Percentiles rank a stretch among this genome's conserved stretches.
These are phyloP conservation scores for Deroplatys truncata DNA, from an alignment of 2,888 invertebrate genomes.

Conservation along the genomic window DNA sequence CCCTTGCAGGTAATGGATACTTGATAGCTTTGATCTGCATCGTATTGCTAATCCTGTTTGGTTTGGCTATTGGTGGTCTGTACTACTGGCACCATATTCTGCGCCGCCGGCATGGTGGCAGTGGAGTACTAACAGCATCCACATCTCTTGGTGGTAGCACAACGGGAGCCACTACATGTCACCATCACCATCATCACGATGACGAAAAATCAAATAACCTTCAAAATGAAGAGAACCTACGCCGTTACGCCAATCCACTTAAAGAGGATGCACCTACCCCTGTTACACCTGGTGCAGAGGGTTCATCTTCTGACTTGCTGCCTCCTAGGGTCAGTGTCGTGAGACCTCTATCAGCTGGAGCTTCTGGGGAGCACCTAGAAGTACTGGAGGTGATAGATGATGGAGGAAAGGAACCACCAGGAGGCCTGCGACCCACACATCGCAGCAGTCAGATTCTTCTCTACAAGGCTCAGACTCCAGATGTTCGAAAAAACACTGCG, in stretches of 20 bases:
- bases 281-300: conserved; percentile 34
- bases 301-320: conserved; percentile 29
- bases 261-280: conserved; percentile 57
- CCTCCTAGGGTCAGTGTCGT: conserved; percentile 44
- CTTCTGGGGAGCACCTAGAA: conserved; percentile 46
- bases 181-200: conserved; percentile 51
- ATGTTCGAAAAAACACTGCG: conserved; percentile 79
- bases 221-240: conserved; percentile 85
- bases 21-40: conserved; percentile 48
- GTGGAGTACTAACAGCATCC: conserved; percentile 16
- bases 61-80: conserved; percentile 48
- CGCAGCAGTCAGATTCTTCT: conserved; percentile 62
- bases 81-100: conserved; percentile 52
- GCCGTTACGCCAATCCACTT: conserved; percentile 76
- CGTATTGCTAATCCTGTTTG: conserved; percentile 43
- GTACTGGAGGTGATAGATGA: conserved; percentile 58
- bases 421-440: conserved; percentile 38
- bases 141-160: conserved; percentile 20
- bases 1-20: conserved; percentile 39
- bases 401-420: conserved; percentile 19
- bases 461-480: conserved; percentile 81
- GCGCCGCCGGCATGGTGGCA: conserved; percentile 41
- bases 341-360: conserved; percentile 46
- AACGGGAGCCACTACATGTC: neutral
- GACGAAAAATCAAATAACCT: conserved; percentile 88